Evolutionary conservation across 2,797 vertebrate species (phyloP).

Genomic region (Scleropages formosus): DNA sequence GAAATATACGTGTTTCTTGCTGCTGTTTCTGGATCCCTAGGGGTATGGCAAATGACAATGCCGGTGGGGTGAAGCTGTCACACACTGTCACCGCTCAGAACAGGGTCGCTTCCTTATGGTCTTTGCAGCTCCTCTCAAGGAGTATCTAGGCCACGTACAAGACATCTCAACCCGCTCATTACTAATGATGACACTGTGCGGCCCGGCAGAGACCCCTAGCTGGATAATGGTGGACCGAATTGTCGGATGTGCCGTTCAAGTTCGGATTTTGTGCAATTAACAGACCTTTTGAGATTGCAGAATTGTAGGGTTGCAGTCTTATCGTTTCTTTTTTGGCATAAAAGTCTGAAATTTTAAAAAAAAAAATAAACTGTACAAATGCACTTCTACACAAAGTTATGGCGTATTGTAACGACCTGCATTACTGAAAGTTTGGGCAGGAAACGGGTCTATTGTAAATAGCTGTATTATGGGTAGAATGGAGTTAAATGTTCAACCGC

Average conservation of each 20-base stretch:
- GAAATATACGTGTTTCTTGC: background rate
- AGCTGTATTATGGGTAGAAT: no score
- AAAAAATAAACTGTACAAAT: no score
- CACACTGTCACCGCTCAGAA: constrained; percentile 19
- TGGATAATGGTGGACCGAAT: background rate
- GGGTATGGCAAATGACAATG: background rate
- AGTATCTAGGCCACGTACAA: constrained; percentile 12
- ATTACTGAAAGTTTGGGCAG: no score
- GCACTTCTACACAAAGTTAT: no score
- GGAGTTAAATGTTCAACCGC: no score
- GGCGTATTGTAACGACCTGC: no score
- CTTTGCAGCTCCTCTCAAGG: background rate
- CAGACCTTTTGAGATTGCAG: background rate
- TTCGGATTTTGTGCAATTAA: no score
- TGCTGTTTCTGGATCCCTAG: background rate
- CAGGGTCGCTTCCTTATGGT: background rate
- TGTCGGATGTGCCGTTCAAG: background rate
- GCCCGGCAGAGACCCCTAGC: background rate
- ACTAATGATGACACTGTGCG: constrained; percentile 4
- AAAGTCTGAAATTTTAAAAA: background rate
- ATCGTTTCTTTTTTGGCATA: background rate
- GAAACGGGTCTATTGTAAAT: no score
- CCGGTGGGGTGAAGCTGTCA: background rate
- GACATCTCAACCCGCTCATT: constrained; percentile 15
- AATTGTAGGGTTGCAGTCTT: constrained; percentile 11